Percentiles rank a stretch among this genome's conserved stretches.
Evolutionary conservation across 2,888 invertebrate genomes (phyloP).

Genomic region (Sarcophaga variegata): DNA sequence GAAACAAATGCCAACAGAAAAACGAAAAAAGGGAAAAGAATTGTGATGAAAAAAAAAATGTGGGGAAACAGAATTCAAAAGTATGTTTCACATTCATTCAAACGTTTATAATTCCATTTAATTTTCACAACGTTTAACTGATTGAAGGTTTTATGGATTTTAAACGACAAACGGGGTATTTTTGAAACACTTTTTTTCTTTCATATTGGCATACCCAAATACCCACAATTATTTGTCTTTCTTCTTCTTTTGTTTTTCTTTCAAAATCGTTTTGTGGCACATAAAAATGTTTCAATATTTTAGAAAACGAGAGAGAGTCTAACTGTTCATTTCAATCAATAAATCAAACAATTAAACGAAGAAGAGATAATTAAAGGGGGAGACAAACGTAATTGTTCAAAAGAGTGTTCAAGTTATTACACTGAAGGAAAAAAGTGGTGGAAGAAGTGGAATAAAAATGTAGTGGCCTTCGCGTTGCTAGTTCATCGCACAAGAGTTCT

Average conservation of each 20-base stretch:
- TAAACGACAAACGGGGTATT: conserved; percentile 61
- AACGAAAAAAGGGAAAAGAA: neutral
- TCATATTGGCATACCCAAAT: neutral
- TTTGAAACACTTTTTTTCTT: conserved; percentile 44
- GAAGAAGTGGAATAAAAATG: too few relatives aligned
- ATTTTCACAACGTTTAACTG: conserved; percentile 79
- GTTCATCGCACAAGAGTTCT: too few relatives aligned
- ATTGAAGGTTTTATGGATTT: conserved; percentile 74
- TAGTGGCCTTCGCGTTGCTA: too few relatives aligned
- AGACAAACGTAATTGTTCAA: conserved; percentile 6
- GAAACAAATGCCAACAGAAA: conserved; percentile 47
- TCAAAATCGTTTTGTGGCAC: neutral
- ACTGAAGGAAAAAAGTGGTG: too few relatives aligned
- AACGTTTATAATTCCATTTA: conserved; percentile 76
- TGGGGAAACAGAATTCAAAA: neutral
- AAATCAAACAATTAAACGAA: conserved; percentile 67
- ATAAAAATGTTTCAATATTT: too few relatives aligned
- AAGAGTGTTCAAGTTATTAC: neutral
- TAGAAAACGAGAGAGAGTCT: neutral
- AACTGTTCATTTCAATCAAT: conserved; percentile 67
- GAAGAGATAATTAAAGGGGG: conserved; percentile 48
- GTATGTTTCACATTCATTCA: conserved; percentile 61
- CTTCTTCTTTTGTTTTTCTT: neutral
- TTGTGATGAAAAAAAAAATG: neutral
- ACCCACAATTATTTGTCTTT: conserved; percentile 29